Base-by-base conservation (phyloP, 2,113 vertebrate species). In the Tichodroma muraria region DNA sequence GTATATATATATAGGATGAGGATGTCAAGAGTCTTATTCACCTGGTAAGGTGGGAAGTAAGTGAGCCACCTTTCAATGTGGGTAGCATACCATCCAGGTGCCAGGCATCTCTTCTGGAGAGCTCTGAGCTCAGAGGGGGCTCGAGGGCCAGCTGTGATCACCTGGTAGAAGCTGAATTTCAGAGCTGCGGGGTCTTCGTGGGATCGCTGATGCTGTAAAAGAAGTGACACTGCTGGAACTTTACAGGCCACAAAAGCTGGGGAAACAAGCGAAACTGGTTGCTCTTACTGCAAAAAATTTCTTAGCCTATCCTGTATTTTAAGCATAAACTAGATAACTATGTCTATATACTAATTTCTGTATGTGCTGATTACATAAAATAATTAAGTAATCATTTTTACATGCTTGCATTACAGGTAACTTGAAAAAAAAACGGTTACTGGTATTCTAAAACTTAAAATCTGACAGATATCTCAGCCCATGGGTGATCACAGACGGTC, bases 31-130 rank as follows among this genome's bases (percentile, higher is more conserved):
- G 37, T 37, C 15, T 80, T 88, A 56, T n/a, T 60, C 97, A 99
- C 99, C 98, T 99, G 99, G 88, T 98, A 98, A 52, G 99, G 96
- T 24, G 99, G 98, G 95, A 99, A 99, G 97, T 99, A 97, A 35
- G 98, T 97, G 76, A 99, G 98, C 99, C 99, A 99, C 78, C 98
- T 97, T 95, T 99, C 99, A 28, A 99, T 98, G 95, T 99, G 99
- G 71, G 97, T 98, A 83, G 99, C 97, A 49, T 99, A 99, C 94
- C 99, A 98, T 19, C 99, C 99, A 4, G 99, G 99, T 20, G 98
- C 96, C 86, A 99, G 97, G 78, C 99, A 99, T 95, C 98, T 98
- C 97, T 98, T 99, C 88, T 99, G 99, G 27, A 99, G 97, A 72
- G 98, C 98, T 80, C 98, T 98, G 33, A 99, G 98, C 82, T 99